These are phyloP conservation scores for Stomatorhinus ivindoensis DNA, from an alignment of 2,113 vertebrate genomes.

Conservation along the genomic window DNA sequence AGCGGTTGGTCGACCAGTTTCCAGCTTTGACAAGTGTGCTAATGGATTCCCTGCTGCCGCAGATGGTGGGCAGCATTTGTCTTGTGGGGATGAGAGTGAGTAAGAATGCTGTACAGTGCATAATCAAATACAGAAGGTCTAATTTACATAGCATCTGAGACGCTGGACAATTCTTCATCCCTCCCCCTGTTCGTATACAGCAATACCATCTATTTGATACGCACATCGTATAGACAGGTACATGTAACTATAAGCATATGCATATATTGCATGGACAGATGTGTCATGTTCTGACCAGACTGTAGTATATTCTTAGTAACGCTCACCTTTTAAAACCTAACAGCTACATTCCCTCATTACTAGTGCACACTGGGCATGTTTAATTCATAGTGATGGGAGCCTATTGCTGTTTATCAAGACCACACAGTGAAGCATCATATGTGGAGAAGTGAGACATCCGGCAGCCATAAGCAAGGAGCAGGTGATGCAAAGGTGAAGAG, in stretches of 20 bases:
- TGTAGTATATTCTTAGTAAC: background rate
- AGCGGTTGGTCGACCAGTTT: background rate
- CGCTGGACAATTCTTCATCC: background rate
- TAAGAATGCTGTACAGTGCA: background rate
- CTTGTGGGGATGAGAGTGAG: background rate
- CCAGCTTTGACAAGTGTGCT: slow-evolving; percentile 38
- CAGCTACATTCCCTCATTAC: background rate
- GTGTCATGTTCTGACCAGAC: background rate
- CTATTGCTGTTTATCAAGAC: background rate
- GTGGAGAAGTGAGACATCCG: background rate
- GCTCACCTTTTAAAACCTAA: background rate
- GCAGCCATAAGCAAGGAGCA: background rate
- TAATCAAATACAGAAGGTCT: background rate
- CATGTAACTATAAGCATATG: background rate
- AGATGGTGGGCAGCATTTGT: slow-evolving; percentile 38
- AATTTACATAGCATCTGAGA: background rate
- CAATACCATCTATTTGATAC: background rate
- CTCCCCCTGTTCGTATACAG: background rate
- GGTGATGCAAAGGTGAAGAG: background rate
- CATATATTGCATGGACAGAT: background rate
- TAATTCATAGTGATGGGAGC: too few species aligned
- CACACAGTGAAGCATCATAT: background rate
- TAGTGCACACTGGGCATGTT: background rate
- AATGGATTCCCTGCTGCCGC: slow-evolving; percentile 43
- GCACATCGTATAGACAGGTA: background rate